Evolutionary conservation across 2,113 vertebrate genomes (phyloP), one percentile per base, ranked within the genome.

Genomic region (Callipepla californica): DNA sequence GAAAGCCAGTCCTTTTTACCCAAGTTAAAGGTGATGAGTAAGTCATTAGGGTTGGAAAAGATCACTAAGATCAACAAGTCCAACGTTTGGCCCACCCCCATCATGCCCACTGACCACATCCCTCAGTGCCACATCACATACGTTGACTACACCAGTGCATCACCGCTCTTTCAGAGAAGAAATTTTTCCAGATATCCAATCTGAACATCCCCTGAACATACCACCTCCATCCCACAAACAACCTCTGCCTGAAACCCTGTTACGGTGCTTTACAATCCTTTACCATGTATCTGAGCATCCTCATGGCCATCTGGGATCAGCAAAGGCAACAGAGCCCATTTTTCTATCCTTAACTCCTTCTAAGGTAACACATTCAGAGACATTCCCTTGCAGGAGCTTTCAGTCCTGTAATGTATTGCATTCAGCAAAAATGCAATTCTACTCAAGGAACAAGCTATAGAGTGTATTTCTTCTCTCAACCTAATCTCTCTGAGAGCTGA

Each of bases 401-500:
- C 48, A 67, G 4, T n/a, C 50, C 38, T 23, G 13, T 21, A 69
- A 84, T 13, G 1, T 55, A 44, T n/a, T 65, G 42, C 23, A 15
- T 61, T 72, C 72, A 28, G 58, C 70, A 53, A 67, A 79, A 80
- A 85, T 55, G 30, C 17, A 77, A 34, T 94, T 89, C 90, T 40
- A 68, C 44, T 25, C 36, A 34, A 38, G 42, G 55, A 53, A 13
- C 19, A 58, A 74, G 3, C 42, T 42, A 34, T 77, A 59, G 36
- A 19, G 2, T 53, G 2, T 55, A 21, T 89, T 92, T 92, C 42
- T 85, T 40, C 69, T 68, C 36, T 34, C 62, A 61, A 40, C 36
- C 82, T 80, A 62, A 87, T 93, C 74, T 89, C 79, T 42, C 50
- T 23, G 66, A 50, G 82, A 79, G 67, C 83, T 85, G 85, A 78